Conservation (phyloP, 2,113 vertebrate species). For the Butastur rufipennis region DNA sequence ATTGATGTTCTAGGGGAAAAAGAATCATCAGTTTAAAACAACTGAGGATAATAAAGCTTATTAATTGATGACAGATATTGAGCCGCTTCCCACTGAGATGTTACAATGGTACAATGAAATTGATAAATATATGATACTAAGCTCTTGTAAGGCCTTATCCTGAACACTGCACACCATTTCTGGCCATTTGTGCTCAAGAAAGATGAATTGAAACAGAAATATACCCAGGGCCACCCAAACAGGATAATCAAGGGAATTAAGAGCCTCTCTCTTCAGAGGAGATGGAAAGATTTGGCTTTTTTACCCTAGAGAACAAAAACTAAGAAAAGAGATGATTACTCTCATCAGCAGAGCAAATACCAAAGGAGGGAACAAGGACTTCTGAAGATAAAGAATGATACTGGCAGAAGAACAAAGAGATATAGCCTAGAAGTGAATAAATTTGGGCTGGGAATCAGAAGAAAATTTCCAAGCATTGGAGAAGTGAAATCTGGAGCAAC, state of each 20-base stretch:
- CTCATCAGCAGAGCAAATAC: neutral
- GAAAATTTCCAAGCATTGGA: neutral
- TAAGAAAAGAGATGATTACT: neutral
- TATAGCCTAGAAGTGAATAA: neutral
- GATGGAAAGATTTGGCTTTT: neutral
- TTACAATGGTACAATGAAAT: neutral
- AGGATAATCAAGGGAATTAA: neutral
- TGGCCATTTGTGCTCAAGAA: neutral
- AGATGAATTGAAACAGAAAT: neutral
- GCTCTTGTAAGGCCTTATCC: neutral
- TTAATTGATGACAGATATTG: neutral
- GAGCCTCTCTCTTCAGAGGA: neutral
- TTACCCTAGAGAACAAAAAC: neutral
- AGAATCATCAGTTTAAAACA: neutral
- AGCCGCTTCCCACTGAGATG: neutral
- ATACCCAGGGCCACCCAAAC: neutral
- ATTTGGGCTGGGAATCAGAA: neutral
- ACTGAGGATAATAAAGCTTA: neutral
- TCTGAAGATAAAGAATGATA: neutral
- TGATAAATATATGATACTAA: neutral
- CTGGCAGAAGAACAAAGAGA: neutral
- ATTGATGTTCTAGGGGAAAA: neutral
- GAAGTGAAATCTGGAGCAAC: neutral
- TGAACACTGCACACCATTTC: neutral
- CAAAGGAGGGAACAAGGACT: neutral